Conservation (phyloP, 2,888 invertebrate species). For the Acrobasis consociella region DNA sequence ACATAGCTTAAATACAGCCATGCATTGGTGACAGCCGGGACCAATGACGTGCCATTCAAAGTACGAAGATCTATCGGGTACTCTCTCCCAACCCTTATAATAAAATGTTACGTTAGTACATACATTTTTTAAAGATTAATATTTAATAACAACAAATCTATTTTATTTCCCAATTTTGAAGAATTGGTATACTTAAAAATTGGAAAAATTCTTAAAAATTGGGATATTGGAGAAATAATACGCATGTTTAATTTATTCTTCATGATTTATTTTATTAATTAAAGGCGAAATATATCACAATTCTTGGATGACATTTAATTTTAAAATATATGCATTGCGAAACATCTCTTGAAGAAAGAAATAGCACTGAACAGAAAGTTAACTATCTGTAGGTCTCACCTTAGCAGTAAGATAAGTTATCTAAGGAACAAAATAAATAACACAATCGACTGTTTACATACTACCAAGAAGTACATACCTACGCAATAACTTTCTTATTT, state of each 20-base stretch:
- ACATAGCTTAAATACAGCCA: no score
- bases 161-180: no score
- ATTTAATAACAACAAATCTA: no score
- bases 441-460: not conserved
- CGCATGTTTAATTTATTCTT: constrained; percentile 24
- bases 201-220: no score
- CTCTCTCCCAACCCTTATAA: no score
- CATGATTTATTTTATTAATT: constrained; percentile 32
- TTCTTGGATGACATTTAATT: constrained; percentile 35
- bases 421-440: constrained; percentile 23
- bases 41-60: no score
- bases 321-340: not conserved
- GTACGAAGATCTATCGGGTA: no score
- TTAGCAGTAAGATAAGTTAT: constrained; percentile 14
- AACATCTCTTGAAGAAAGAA: not conserved
- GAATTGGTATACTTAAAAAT: no score
- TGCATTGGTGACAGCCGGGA: no score
- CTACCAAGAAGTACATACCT: not conserved
- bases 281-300: constrained; percentile 58
- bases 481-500: not conserved
- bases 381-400: constrained; percentile 27
- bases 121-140: no score
- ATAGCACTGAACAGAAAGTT: constrained; percentile 12
- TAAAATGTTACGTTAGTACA: no score
- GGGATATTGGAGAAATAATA: not conserved